Percentiles rank a stretch among this genome's conserved stretches.
Evolutionary conservation across 53 echinoderm and acorn worm genomes (phyloP).

Genomic region (Glandiceps talaboti): DNA sequence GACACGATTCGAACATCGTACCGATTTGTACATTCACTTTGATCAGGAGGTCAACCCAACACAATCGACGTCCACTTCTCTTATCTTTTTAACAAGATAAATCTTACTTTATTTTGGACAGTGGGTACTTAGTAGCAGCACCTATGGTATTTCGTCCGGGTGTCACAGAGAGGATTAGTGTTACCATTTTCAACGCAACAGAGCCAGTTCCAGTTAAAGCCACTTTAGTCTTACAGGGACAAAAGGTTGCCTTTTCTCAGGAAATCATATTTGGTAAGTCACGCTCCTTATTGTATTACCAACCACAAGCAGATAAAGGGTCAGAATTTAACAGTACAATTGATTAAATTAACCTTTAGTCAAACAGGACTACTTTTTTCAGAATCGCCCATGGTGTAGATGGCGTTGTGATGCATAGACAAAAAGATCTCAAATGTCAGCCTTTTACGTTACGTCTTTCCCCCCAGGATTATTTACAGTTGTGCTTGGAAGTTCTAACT

Average conservation of each 20-base stretch:
- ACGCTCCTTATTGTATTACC: no score
- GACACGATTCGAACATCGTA: no score
- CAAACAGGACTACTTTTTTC: no score
- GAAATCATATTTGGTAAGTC: constrained; percentile 57
- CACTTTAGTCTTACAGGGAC: constrained; percentile 44
- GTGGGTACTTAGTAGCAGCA: constrained; percentile 77
- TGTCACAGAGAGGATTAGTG: constrained; percentile 45
- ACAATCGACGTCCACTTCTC: not conserved
- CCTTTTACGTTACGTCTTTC: no score
- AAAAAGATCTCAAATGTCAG: no score
- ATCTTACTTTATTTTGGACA: constrained; percentile 13
- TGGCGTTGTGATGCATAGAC: no score
- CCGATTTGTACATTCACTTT: not conserved
- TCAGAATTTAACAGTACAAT: no score
- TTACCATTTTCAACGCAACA: constrained; percentile 86
- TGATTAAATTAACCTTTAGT: no score
- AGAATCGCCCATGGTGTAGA: no score
- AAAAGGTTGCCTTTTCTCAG: constrained; percentile 47
- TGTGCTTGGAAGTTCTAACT: no score
- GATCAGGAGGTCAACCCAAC: not conserved
- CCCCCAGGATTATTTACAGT: no score
- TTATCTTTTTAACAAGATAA: not conserved
- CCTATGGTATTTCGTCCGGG: constrained; percentile 67
- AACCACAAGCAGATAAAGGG: no score
- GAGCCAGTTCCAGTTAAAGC: constrained; percentile 54